Conservation (phyloP, 2,113 vertebrate genomes). For the Poeciliopsis retropinna region DNA sequence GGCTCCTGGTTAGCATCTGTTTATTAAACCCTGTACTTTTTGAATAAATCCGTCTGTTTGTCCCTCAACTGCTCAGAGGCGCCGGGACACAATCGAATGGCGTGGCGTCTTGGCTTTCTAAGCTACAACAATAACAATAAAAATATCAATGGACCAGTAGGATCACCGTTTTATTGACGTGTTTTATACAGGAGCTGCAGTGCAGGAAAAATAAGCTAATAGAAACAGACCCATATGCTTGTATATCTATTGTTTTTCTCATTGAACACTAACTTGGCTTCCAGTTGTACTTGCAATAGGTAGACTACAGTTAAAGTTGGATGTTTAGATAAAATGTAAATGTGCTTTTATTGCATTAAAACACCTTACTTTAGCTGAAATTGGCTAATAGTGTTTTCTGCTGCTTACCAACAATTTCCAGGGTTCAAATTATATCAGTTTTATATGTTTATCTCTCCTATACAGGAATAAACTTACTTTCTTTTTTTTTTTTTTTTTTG, state of each 20-base stretch:
- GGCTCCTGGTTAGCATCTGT: constrained; percentile 17
- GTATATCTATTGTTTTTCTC: background rate
- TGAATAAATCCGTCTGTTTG: constrained; percentile 30
- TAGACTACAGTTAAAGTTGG: too few relatives aligned
- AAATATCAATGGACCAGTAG: constrained; percentile 22
- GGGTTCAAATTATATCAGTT: too few relatives aligned
- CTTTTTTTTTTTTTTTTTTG: too few relatives aligned
- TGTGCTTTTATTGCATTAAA: too few relatives aligned
- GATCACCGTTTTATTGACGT: constrained; percentile 40
- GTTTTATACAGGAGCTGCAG: constrained; percentile 29
- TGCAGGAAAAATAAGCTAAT: constrained; percentile 4
- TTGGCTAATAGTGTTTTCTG: too few relatives aligned
- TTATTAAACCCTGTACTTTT: constrained; percentile 18
- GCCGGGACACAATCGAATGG: constrained; percentile 26
- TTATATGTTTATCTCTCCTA: too few relatives aligned
- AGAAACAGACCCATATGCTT: background rate
- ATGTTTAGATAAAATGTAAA: too few relatives aligned
- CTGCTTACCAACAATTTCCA: too few relatives aligned
- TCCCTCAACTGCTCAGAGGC: constrained; percentile 40
- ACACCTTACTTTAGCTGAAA: too few relatives aligned
- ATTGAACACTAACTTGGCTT: too few relatives aligned
- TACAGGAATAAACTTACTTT: background rate
- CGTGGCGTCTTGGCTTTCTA: constrained; percentile 40
- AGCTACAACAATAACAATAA: constrained; percentile 18
- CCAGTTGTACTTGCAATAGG: too few relatives aligned